A percentile compares a stretch with the other conserved stretches of the same genome.
These are phyloP conservation scores for Megalops cyprinoides DNA, from an alignment of 2,797 vertebrate genomes.

Conservation along the genomic window DNA sequence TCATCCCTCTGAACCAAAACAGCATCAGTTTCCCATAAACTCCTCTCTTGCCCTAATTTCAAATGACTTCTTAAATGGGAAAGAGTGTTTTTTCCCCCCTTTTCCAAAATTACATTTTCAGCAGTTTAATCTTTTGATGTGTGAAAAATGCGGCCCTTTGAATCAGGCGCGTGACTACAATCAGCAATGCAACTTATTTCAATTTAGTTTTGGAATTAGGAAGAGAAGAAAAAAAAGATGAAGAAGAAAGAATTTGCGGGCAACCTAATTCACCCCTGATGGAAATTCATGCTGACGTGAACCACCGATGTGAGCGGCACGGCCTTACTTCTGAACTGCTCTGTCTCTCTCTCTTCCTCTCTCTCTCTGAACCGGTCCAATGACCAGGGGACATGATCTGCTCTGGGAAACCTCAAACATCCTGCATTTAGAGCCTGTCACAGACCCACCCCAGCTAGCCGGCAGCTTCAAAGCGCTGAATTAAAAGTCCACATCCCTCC, in stretches of 20 bases:
- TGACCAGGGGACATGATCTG: constrained; percentile 30
- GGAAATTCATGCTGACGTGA: constrained; percentile 39
- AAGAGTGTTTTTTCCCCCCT: neutral
- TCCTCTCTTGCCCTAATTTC: too few species aligned
- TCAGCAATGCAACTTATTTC: constrained; percentile 21
- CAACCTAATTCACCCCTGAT: constrained; percentile 28
- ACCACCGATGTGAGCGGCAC: constrained; percentile 40
- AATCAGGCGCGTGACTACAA: constrained; percentile 16
- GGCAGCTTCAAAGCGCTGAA: constrained; percentile 34
- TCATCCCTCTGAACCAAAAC: neutral
- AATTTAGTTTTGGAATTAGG: neutral
- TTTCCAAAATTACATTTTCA: neutral
- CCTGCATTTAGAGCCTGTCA: constrained; percentile 44
- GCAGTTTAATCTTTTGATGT: constrained; percentile 24
- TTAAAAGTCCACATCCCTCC: constrained; percentile 19
- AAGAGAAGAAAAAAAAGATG: constrained; percentile 30
- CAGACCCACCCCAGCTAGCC: constrained; percentile 34
- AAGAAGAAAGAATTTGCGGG: too few species aligned
- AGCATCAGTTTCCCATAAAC: too few species aligned
- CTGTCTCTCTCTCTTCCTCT: neutral
- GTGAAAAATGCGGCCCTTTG: constrained; percentile 4
- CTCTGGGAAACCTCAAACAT: constrained; percentile 39
- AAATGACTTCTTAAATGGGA: neutral
- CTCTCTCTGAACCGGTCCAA: constrained; percentile 9
- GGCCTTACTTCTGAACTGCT: constrained; percentile 28